Conservation (phyloP, 2,797 vertebrate species). For the Arrhamphus sclerolepis region DNA sequence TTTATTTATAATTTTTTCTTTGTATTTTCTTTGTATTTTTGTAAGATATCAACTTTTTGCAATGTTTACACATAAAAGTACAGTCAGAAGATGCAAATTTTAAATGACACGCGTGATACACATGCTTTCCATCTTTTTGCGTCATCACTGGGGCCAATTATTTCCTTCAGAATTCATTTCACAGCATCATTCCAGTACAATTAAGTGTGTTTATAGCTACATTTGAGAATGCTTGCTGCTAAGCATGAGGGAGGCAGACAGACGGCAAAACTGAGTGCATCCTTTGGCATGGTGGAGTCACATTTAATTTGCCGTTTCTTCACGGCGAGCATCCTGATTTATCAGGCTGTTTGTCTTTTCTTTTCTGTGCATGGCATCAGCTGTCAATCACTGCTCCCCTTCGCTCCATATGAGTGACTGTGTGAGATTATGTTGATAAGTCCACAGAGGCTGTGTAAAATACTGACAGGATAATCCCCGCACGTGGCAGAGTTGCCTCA, state of each 20-base stretch:
- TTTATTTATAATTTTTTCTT: too few relatives aligned
- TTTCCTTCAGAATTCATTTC: conserved; percentile 43
- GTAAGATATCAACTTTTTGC: too few relatives aligned
- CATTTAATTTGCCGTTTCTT: conserved; percentile 26
- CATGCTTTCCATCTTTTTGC: conserved; percentile 41
- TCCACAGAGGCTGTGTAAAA: conserved; percentile 39
- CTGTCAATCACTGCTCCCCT: conserved; percentile 23
- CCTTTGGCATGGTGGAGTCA: neutral
- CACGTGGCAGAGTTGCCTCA: conserved; percentile 8
- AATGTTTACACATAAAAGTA: too few relatives aligned
- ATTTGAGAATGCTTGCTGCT: conserved; percentile 6
- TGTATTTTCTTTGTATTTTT: too few relatives aligned
- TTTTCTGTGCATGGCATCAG: conserved; percentile 12
- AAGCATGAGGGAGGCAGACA: neutral
- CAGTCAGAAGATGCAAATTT: too few relatives aligned
- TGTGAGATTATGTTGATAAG: conserved; percentile 36
- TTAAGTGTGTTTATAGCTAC: neutral
- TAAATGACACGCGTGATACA: too few relatives aligned
- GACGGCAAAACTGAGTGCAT: neutral
- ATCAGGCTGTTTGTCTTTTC: conserved; percentile 4
- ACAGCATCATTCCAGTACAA: conserved; percentile 33
- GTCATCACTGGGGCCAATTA: conserved; percentile 67
- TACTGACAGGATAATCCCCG: conserved; percentile 35
- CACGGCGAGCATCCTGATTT: conserved; percentile 14
- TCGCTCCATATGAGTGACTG: conserved; percentile 34